A percentile compares a stretch with the other conserved stretches of the same genome.
Evolutionary conservation across 2,113 vertebrate species (phyloP).

Genomic region (Actenoides hombroni): DNA sequence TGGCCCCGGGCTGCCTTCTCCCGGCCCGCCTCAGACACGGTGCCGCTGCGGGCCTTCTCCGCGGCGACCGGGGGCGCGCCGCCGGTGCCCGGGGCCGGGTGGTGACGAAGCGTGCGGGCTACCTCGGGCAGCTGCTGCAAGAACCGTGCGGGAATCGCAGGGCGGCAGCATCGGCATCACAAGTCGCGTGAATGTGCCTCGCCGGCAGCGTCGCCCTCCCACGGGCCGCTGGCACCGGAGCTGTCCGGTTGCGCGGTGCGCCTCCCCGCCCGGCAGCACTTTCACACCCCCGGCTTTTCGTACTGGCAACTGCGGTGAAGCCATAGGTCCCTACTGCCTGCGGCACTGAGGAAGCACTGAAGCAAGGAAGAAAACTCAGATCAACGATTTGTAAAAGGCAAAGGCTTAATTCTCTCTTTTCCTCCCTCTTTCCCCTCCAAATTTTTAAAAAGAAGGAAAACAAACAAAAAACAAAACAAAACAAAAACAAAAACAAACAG

Average conservation of each 20-base stretch:
- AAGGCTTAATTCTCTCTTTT: background rate
- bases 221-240: rapidly evolving
- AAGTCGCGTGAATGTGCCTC: rapidly evolving
- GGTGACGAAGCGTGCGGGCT: background rate
- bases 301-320: background rate
- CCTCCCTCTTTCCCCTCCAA: rapidly evolving
- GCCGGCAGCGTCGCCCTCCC: too few species aligned
- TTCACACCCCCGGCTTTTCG: rapidly evolving
- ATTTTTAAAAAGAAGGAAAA: background rate
- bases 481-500: too few species aligned
- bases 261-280: background rate
- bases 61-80: background rate
- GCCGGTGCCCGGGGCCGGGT: too few species aligned
- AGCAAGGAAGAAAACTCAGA: background rate
- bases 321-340: rapidly evolving
- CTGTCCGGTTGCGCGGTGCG: rapidly evolving
- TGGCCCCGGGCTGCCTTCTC: background rate
- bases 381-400: background rate
- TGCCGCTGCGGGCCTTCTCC: background rate
- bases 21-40: too few species aligned
- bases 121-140: background rate
- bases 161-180: rapidly evolving
- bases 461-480: too few species aligned
- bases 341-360: background rate
- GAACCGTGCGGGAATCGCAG: rapidly evolving